A percentile compares a stretch with the other conserved stretches of the same genome.
phyloP scores from a whole-genome alignment of 1,140 invertebrate species.

The Micrasema longulum region DNA sequence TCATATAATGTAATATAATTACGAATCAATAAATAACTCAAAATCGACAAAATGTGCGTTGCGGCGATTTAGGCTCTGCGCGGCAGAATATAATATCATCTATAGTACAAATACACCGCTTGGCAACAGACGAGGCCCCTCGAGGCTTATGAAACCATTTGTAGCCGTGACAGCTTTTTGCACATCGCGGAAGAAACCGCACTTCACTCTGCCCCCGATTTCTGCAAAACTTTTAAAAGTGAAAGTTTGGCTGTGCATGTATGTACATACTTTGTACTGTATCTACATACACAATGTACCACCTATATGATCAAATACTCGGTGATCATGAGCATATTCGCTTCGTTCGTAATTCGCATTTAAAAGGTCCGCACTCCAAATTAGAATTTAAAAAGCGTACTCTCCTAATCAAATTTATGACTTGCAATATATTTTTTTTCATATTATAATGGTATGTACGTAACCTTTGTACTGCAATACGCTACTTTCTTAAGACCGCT shows the following conservation, averaged over 20 bases:
- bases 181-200: slow-evolving; percentile 16
- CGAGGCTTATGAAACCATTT: slow-evolving; percentile 2
- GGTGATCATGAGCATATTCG: neutral
- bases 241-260: slow-evolving; percentile 12
- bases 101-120: no score
- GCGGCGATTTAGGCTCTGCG: no score
- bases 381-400: slow-evolving; percentile 7
- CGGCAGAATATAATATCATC: no score
- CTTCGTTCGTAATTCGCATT: slow-evolving; percentile 21
- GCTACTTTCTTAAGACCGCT: no score
- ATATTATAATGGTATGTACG: no score
- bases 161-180: slow-evolving; percentile 12
- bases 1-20: no score
- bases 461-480: no score
- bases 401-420: slow-evolving; percentile 8
- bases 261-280: no score
- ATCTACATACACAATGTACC: no score
- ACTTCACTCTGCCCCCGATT: slow-evolving; percentile 19
- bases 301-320: neutral
- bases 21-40: no score
- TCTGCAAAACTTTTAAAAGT: slow-evolving; percentile 11
- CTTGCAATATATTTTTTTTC: slow-evolving; percentile 2
- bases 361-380: slow-evolving; percentile 17
- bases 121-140: slow-evolving; percentile 10
- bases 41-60: no score